These are phyloP conservation scores for Phylloscopus whistleri DNA, from an alignment of 2,113 vertebrate genomes.

Conservation along the genomic window DNA sequence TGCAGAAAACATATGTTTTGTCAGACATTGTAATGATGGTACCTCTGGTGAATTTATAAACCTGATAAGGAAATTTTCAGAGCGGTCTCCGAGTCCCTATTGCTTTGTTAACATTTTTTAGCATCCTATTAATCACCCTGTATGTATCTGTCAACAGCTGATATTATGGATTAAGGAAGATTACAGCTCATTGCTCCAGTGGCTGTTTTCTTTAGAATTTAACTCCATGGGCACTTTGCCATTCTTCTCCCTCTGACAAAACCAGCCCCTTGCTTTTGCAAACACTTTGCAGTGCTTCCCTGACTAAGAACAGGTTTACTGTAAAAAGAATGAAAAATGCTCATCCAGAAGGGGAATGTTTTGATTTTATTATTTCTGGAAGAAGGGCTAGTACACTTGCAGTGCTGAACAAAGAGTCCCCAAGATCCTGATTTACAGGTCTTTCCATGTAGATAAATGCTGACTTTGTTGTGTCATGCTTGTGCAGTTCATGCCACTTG, in stretches of 20 bases:
- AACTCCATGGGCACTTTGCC: neutral
- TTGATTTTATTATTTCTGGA: neutral
- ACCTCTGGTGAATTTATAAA: neutral
- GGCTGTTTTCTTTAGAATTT: constrained; percentile 22
- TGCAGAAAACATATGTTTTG: neutral
- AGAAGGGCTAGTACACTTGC: neutral
- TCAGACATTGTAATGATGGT: neutral
- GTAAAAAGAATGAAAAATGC: neutral
- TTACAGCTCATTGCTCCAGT: constrained; percentile 8
- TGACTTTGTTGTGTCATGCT: neutral
- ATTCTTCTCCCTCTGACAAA: neutral
- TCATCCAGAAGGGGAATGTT: neutral
- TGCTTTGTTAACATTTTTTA: constrained; percentile 30
- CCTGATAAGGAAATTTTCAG: neutral
- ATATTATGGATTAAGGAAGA: constrained; percentile 42
- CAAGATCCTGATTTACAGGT: neutral
- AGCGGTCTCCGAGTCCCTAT: neutral
- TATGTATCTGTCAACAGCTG: constrained; percentile 6
- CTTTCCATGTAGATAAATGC: neutral
- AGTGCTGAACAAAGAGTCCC: neutral
- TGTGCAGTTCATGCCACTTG: neutral
- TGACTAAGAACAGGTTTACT: neutral
- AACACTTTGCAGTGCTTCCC: neutral
- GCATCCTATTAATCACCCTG: neutral
- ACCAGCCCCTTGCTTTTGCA: neutral